phyloP scores from a whole-genome alignment of 2,888 invertebrate genomes.

The Zygothrica quintamaculata region DNA sequence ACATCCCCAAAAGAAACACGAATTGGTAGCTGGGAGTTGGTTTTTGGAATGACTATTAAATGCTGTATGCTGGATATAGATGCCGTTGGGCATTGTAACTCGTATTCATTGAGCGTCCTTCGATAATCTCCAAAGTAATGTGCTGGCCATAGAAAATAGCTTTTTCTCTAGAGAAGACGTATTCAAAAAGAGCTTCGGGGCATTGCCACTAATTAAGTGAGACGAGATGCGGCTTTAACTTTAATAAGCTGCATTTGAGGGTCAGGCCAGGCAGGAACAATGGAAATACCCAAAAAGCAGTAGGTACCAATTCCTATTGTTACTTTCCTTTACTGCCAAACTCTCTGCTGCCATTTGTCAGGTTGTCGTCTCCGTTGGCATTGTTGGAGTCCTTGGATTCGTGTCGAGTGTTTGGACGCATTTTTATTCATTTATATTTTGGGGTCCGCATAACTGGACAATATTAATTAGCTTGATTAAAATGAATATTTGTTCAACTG shows the following conservation, averaged over 20 bases:
- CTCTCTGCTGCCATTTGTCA: slow-evolving; percentile 38
- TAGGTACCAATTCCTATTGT: background rate
- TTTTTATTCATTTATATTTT: slow-evolving; percentile 39
- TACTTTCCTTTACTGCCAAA: background rate
- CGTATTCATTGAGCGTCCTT: slow-evolving; percentile 55
- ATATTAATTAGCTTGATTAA: slow-evolving; percentile 79
- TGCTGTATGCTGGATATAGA: slow-evolving; percentile 8
- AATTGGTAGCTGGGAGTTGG: too few species aligned
- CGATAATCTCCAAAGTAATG: slow-evolving; percentile 53
- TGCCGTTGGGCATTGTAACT: slow-evolving; percentile 38
- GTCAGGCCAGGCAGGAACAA: slow-evolving; percentile 15
- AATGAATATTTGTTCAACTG: slow-evolving; percentile 71
- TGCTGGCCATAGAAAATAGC: slow-evolving; percentile 36
- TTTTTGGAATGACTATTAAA: background rate
- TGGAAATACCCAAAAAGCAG: background rate
- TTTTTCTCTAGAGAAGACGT: background rate
- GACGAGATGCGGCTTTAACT: slow-evolving; percentile 42
- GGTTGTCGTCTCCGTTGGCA: too few species aligned
- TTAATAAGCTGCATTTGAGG: slow-evolving; percentile 50
- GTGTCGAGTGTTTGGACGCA: slow-evolving; percentile 14
- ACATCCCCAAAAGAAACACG: too few species aligned
- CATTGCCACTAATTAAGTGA: slow-evolving; percentile 62
- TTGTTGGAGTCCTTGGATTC: too few species aligned
- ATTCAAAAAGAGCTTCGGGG: slow-evolving; percentile 35
- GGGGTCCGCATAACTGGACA: slow-evolving; percentile 59